Evolutionary conservation across 2,888 invertebrate species (phyloP), one percentile per base, ranked within the genome.

Genomic region (Stictocephala bisonia): DNA sequence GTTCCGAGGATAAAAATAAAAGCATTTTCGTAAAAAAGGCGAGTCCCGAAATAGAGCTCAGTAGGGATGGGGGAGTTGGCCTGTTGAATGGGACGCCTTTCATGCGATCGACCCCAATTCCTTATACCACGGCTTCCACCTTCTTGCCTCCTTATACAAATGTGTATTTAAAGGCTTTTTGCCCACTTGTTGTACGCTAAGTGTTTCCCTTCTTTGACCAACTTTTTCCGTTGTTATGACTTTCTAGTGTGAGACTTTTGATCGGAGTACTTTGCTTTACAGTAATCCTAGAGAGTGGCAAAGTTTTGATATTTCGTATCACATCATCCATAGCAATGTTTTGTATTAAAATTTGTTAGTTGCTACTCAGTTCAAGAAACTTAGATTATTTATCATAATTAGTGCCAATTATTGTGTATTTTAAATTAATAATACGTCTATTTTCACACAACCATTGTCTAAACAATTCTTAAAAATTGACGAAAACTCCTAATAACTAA

Each of bases 31-130:
- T 70, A 56, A 70, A 70, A 70, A 70, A n/a, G n/a, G n/a, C 70
- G 56, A 70, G 60, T 56, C 70, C 56, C 70, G 56, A 53, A 56
- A 56, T 56, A 40, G 53, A 53, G 11, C 60, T 20, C 40, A 40
- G 15, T 22, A 48, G 69, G 18, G 11, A 9, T 15, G 66, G 27
- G 44, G 44, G 15, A 71, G 72, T 71, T 74, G 67, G 75, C 77
- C 77, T 77, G 77, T 77, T 77, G 77, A 77, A 76, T 77, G 74
- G 68, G 51, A 51, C 44, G 60, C 7, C 69, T 70, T 56, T 70
- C 56, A 70, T 70, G 31, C 70, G 70, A 70, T 70, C 70, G 70
- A 70, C 70, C 70, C 56, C 70, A 56, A 70, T 70, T 70, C 70
- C 56, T 70, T 56, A 68, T 29, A 68, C 66, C 9, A 51, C 31